Base-by-base conservation (phyloP, 2,797 vertebrate genomes). In the Carduelis carduelis region DNA sequence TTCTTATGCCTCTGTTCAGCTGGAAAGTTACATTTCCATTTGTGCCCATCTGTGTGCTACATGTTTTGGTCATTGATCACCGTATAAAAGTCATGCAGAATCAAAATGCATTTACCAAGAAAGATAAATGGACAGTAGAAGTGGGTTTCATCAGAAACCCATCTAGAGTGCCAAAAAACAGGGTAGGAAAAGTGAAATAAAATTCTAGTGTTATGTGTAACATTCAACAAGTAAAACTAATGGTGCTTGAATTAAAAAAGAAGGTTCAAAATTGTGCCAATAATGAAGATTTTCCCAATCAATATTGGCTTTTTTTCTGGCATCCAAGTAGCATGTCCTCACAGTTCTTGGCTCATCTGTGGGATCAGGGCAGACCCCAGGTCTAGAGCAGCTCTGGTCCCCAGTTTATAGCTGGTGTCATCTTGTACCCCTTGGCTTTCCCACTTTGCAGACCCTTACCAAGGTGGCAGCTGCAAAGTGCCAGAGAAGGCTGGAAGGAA, bases 61-160 rank as follows among this genome's bases (percentile, higher is more conserved):
- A 3, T 69, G 37, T 63, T 56, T 79, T 75, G 75, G 65, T 87
- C 28, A 18, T 82, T 77, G 83, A 95, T 95, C 59, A 60, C 39
- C 1, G 1, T 59, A 18, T 79, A 52, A 79, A 93, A 93, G 55
- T 68, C 43, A 69, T 3, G 17, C 37, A 49, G 80, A 83, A 83
- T 91, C 78, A 81, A 88, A 95, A 87, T 77, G 41, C 80, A 74
- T 59, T 91, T 95, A 87, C 30, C 19, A 32, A 82, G 69, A 41
- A 83, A 94, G 53, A 77, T 52, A 90, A 94, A 93, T 66, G 87
- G 85, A 61, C 50, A 49, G 41, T 37, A 84, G 82, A 57, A 87
- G 47, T 8, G 8, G 23, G 9, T 64, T 95, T 89, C 39, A 49
- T 78, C 28, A 83, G 71, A 83, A 94, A 86, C 23, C 16, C 71